These are phyloP conservation scores for Toxotes chatareus DNA, from an alignment of 2,113 vertebrate genomes.

Conservation along the genomic window DNA sequence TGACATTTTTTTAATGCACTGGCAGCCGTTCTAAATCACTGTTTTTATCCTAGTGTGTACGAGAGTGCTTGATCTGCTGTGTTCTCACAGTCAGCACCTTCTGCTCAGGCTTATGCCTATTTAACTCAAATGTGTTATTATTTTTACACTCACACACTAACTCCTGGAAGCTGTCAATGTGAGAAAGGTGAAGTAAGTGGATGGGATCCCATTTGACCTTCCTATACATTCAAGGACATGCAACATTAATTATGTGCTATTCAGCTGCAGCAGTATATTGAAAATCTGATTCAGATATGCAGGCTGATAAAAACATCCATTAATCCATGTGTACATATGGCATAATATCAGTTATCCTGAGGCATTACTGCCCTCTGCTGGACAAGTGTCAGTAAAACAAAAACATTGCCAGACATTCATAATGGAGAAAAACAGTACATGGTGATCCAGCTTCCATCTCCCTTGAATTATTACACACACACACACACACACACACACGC, in stretches of 20 bases:
- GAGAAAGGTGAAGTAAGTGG: not conserved
- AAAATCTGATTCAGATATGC: not conserved
- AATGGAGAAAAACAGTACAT: slow-evolving; percentile 4
- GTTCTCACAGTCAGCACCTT: slow-evolving; percentile 17
- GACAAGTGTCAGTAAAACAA: slow-evolving; percentile 34
- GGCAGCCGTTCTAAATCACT: not conserved
- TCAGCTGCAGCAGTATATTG: not conserved
- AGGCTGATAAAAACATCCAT: not conserved
- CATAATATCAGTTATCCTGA: not conserved
- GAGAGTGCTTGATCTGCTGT: not conserved
- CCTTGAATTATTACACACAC: not conserved
- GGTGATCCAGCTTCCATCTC: slow-evolving; percentile 4
- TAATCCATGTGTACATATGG: not conserved
- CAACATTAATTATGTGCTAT: not conserved
- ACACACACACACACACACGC: not conserved
- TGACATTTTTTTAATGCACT: not conserved
- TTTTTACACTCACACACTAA: not conserved
- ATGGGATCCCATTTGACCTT: not conserved
- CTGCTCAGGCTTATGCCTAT: slow-evolving; percentile 10
- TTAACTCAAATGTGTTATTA: not conserved
- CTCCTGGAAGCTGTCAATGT: not conserved
- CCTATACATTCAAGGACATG: not conserved
- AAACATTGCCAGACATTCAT: slow-evolving; percentile 40
- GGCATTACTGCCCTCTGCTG: slow-evolving; percentile 73
- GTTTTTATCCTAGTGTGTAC: not conserved